Evolutionary conservation across 2,888 invertebrate species (phyloP).

Genomic region (Leucoptera coffeella): DNA sequence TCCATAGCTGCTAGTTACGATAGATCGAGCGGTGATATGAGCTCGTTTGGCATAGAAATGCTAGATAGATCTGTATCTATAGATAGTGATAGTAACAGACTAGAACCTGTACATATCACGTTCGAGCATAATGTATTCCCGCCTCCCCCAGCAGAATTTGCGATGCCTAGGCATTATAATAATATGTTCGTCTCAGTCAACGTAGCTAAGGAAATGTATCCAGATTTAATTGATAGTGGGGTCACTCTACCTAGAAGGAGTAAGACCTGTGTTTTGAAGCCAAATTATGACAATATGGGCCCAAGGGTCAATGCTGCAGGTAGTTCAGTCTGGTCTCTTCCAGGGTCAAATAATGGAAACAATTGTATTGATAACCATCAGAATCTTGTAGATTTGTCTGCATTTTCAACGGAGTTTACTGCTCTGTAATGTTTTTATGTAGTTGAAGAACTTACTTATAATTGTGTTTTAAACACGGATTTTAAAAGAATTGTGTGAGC

Average conservation of each 20-base stretch:
- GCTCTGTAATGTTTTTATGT: constrained; percentile 19
- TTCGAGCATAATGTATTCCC: constrained; percentile 44
- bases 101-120: constrained; percentile 58
- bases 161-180: constrained; percentile 49
- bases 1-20: constrained; percentile 61
- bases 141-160: constrained; percentile 41
- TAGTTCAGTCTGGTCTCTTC: constrained; percentile 79
- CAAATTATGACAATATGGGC: constrained; percentile 86
- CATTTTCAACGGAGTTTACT: constrained; percentile 44
- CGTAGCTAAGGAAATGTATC: constrained; percentile 70
- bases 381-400: constrained; percentile 21
- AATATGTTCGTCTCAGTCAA: constrained; percentile 85
- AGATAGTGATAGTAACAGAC: constrained; percentile 34
- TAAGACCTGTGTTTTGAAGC: constrained; percentile 47
- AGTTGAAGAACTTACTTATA: too few species aligned
- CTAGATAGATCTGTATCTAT: constrained; percentile 40
- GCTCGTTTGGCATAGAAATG: constrained; percentile 41
- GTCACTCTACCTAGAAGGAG: constrained; percentile 44
- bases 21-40: constrained; percentile 60
- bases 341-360: constrained; percentile 41
- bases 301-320: constrained; percentile 84
- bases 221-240: constrained; percentile 62
- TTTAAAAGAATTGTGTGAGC: too few species aligned
- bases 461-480: too few species aligned
- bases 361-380: constrained; percentile 15